These are phyloP conservation scores for Campoletis raptor DNA, from an alignment of 2,888 invertebrate species.

Conservation along the genomic window DNA sequence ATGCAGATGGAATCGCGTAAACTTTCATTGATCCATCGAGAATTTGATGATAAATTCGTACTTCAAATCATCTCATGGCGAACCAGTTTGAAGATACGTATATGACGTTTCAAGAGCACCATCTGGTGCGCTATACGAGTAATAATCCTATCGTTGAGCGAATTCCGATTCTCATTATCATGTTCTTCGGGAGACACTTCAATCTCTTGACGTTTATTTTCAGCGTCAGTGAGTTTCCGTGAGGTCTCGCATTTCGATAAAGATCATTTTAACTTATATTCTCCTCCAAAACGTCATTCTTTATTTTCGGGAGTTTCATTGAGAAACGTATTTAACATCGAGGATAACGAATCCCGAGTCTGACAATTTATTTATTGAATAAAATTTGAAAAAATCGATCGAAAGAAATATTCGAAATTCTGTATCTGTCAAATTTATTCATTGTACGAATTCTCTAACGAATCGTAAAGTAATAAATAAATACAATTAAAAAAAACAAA, in stretches of 20 bases:
- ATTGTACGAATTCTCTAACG: neutral
- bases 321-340: neutral
- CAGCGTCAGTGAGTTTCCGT: neutral
- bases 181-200: slow-evolving; percentile 15
- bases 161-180: slow-evolving; percentile 68
- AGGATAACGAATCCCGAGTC: neutral
- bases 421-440: neutral
- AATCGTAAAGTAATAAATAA: neutral
- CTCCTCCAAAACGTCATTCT: neutral
- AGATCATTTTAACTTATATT: neutral
- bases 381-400: neutral
- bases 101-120: slow-evolving; percentile 24
- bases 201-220: neutral
- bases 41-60: slow-evolving; percentile 48
- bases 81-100: slow-evolving; percentile 1
- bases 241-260: neutral
- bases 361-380: neutral
- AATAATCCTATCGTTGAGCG: slow-evolving; percentile 64
- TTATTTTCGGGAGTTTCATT: neutral
- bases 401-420: neutral
- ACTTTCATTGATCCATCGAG: slow-evolving; percentile 45
- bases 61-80: neutral
- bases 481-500: neutral
- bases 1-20: slow-evolving; percentile 17
- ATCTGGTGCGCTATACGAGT: slow-evolving; percentile 8